Percentiles rank a stretch among this genome's conserved stretches.
phyloP scores from a whole-genome alignment of 2,888 invertebrate genomes.

The Zonitis immaculata region DNA sequence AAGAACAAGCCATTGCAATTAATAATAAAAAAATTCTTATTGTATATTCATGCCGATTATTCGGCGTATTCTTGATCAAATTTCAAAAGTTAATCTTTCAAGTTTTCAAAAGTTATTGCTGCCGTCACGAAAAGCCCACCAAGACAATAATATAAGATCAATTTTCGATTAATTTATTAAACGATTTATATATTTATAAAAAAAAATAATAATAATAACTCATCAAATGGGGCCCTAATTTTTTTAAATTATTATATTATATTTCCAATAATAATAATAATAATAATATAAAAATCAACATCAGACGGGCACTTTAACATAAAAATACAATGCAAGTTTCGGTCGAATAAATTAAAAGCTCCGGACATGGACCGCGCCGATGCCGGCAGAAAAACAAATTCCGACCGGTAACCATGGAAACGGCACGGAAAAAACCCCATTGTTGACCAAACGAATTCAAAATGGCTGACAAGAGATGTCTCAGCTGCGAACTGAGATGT shows the following conservation, averaged over 20 bases:
- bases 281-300: constrained; percentile 35
- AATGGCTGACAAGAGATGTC: constrained; percentile 43
- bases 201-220: constrained; percentile 23
- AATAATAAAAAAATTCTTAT: neutral
- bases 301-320: constrained; percentile 39
- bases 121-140: neutral
- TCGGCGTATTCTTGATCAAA: neutral
- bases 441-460: constrained; percentile 47
- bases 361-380: constrained; percentile 31
- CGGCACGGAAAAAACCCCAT: constrained; percentile 41
- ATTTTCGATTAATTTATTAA: constrained; percentile 28
- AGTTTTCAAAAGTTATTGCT: neutral
- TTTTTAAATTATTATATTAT: too few relatives aligned
- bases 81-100: neutral
- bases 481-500: constrained; percentile 39
- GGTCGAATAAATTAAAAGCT: constrained; percentile 42
- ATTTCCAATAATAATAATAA: neutral
- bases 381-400: constrained; percentile 40
- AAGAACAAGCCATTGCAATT: constrained; percentile 15
- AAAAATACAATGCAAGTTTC: constrained; percentile 39
- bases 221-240: constrained; percentile 19
- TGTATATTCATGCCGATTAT: neutral
- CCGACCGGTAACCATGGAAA: constrained; percentile 41
- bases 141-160: neutral
- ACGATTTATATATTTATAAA: too few relatives aligned